Evolutionary conservation across 2,888 invertebrate genomes (phyloP), one percentile per base, ranked within the genome.

Genomic region (Tolmerus cingulatus): DNA sequence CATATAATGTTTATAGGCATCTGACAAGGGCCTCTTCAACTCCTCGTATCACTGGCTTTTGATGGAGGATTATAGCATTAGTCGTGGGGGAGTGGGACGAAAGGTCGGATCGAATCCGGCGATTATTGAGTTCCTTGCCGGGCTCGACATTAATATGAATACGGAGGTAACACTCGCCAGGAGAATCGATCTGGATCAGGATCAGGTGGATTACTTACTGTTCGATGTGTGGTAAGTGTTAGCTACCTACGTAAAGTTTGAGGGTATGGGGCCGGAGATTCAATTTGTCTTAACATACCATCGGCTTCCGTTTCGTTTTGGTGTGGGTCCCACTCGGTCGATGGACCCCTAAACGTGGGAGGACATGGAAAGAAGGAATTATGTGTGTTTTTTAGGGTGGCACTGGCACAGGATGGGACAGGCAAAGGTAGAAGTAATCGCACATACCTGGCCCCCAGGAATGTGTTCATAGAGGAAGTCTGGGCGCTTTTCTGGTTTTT

Each of bases 11-110:
- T 14, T 86, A 12, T 74, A 92, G 92, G 92, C 92, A 90, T 92
- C 93, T 89, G 90, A 91, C 89, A 91, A 91, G 90, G 91, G 91
- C 90, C 90, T 92, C 89, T 92, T 92, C 90, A 92, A 91, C 90
- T 90, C 91, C 89, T 91, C 92, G 90, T 92, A 92, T 91, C 92
- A 92, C 90, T 92, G 92, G 93, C 90, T 93, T 90, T 90, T 93
- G 91, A 91, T 93, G 90, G 92, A 92, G 90, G 92, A 92, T 91
- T 92, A 91, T 90, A 89, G 90, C 89, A 88, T 90, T 90, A 90
- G 90, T 90, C 90, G 90, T 88, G 89, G 89, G 89, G 86, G 89
- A 89, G 90, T 88, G 89, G 88, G 88, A 89, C 88, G 89, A 89
- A 89, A 12, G 66, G 19, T 7, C 19, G 66, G 66, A 19, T 87